Evolutionary conservation across 1,140 invertebrate species (phyloP).

Genomic region (Drosophila ercepeae): DNA sequence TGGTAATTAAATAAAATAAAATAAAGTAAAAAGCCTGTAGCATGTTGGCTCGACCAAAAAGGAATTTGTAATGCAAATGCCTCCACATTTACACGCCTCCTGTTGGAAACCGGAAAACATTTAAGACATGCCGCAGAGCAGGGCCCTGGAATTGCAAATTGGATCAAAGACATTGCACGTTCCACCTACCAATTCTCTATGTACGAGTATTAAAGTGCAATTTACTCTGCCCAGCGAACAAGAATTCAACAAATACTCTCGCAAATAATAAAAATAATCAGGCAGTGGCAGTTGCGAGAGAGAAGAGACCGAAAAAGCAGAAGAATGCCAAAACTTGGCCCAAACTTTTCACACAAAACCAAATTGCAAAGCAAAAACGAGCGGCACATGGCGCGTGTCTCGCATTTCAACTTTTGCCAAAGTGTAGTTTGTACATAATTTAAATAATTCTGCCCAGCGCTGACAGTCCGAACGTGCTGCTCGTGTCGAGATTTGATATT

Average conservation of each 20-base stretch:
- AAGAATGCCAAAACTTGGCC: constrained; percentile 41
- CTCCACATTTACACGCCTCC: constrained; percentile 12
- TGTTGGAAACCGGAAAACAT: constrained; percentile 29
- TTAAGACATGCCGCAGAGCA: constrained; percentile 49
- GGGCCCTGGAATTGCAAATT: constrained; percentile 65
- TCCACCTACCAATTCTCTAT: constrained; percentile 31
- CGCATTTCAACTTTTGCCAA: constrained; percentile 64
- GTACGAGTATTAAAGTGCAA: constrained; percentile 67
- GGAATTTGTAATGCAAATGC: constrained; percentile 54
- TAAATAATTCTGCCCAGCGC: constrained; percentile 69
- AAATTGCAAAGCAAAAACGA: constrained; percentile 19
- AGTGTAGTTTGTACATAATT: constrained; percentile 76
- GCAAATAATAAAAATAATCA: constrained; percentile 46
- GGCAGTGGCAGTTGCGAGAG: background rate
- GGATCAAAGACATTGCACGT: constrained; percentile 71
- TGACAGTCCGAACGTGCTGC: constrained; percentile 63
- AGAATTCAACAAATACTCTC: constrained; percentile 24
- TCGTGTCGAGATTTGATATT: constrained; percentile 64
- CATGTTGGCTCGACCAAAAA: constrained; percentile 1
- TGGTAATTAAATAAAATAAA: constrained; percentile 43
- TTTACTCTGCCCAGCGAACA: constrained; percentile 40
- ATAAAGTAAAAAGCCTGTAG: constrained; percentile 28
- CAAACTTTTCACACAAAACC: constrained; percentile 50
- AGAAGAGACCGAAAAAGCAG: background rate
- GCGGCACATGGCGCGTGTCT: constrained; percentile 67